Evolutionary conservation across 2,888 invertebrate genomes (phyloP).

Genomic region (Drosophila mayaguana): DNA sequence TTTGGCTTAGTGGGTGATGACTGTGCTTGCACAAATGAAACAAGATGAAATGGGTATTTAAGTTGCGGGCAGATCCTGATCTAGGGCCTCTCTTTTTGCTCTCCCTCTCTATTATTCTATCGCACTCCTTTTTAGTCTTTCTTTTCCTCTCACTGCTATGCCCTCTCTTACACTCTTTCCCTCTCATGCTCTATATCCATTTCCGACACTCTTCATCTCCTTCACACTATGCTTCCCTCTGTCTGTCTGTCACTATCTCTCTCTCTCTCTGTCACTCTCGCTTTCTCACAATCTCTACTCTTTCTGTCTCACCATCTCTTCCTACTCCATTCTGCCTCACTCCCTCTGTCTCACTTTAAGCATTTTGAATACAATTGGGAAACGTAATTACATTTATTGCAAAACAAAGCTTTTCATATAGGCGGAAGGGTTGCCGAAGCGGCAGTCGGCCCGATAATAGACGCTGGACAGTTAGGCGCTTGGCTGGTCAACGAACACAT

Average conservation of each 20-base stretch:
- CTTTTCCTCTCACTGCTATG: background rate
- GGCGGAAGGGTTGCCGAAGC: conserved; percentile 2
- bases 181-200: background rate
- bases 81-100: background rate
- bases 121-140: background rate
- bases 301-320: background rate
- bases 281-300: background rate
- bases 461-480: conserved; percentile 42
- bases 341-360: background rate
- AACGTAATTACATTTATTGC: conserved; percentile 76
- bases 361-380: conserved; percentile 58
- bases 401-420: conserved; percentile 48
- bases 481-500: conserved; percentile 16
- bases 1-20: too few relatives aligned
- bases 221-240: background rate
- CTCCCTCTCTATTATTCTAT: background rate
- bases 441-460: conserved; percentile 25
- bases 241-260: background rate
- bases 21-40: too few relatives aligned
- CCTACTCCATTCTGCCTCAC: background rate
- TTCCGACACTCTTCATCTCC: background rate
- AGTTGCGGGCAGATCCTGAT: too few relatives aligned
- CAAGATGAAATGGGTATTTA: too few relatives aligned
- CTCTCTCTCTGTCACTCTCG: background rate
- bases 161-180: too few relatives aligned